Percentiles rank a stretch among this genome's conserved stretches.
These are phyloP conservation scores for Meiosimyza platycephala DNA, from an alignment of 2,888 invertebrate species.

Conservation along the genomic window DNA sequence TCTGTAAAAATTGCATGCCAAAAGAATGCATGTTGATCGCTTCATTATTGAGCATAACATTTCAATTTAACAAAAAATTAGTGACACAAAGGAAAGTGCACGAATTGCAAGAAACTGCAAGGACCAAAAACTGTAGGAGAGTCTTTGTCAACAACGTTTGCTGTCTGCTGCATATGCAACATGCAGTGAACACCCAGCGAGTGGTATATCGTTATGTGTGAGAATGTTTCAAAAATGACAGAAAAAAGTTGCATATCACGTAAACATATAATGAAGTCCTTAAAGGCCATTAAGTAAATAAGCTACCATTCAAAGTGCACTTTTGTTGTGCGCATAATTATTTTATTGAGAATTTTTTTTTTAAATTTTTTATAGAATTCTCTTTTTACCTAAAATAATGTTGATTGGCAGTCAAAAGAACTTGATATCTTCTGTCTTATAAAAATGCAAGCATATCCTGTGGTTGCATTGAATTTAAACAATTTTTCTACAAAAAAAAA, in stretches of 20 bases:
- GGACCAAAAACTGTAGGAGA: not conserved
- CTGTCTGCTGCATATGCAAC: not conserved
- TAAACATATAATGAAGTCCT: not conserved
- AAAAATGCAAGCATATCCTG: constrained; percentile 8
- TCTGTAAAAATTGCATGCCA: constrained; percentile 10
- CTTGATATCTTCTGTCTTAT: constrained; percentile 14
- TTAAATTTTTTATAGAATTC: not conserved
- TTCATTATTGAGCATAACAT: constrained; percentile 45
- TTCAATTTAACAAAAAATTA: constrained; percentile 40
- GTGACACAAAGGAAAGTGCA: not conserved
- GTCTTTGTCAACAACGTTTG: not conserved
- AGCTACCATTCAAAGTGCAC: not conserved
- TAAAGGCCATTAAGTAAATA: not conserved
- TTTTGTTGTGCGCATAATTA: constrained; percentile 9
- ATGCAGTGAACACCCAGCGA: not conserved
- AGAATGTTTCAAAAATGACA: not conserved
- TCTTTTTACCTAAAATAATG: not conserved
- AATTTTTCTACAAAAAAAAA: not conserved
- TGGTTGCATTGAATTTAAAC: constrained; percentile 23
- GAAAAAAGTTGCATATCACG: not conserved
- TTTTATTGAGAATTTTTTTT: constrained; percentile 16
- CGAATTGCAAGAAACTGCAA: no score
- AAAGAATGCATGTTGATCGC: constrained; percentile 37
- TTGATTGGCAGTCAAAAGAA: constrained; percentile 24
- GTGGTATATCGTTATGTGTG: not conserved